phyloP scores from a whole-genome alignment of 2,888 invertebrate genomes.

The Thymelicus lineola region DNA sequence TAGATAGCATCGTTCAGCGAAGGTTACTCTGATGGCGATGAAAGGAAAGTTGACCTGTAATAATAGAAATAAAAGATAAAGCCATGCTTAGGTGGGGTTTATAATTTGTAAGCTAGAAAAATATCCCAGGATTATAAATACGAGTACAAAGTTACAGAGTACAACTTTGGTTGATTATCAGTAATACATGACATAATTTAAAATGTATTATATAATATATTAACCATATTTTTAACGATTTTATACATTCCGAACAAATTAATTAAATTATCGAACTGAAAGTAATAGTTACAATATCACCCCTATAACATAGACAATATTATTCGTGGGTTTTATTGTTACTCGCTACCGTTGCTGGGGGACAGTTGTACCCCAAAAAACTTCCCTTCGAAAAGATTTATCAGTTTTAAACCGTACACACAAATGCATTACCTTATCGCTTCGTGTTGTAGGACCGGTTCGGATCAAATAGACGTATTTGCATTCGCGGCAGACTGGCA shows the following conservation, averaged over 20 bases:
- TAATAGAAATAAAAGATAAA: too few species aligned
- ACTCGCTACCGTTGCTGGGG: constrained; percentile 7
- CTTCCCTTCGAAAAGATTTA: constrained; percentile 43
- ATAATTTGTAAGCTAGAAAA: too few species aligned
- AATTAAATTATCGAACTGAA: neutral
- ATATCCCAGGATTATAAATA: too few species aligned
- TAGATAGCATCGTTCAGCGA: constrained; percentile 12
- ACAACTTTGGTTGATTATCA: too few species aligned
- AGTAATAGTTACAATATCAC: constrained; percentile 4
- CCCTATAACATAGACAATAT: neutral
- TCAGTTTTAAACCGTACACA: constrained; percentile 44
- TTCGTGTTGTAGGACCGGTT: constrained; percentile 59
- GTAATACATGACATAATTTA: too few species aligned
- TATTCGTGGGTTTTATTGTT: constrained; percentile 14
- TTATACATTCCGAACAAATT: neutral
- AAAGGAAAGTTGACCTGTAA: constrained; percentile 9
- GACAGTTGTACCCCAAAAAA: constrained; percentile 9
- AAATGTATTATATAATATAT: too few species aligned
- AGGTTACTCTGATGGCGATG: constrained; percentile 14
- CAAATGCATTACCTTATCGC: constrained; percentile 44
- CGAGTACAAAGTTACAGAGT: too few species aligned
- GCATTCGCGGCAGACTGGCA: constrained; percentile 56
- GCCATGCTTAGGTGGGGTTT: too few species aligned
- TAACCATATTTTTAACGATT: too few species aligned
- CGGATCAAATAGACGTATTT: constrained; percentile 56